phyloP scores from a whole-genome alignment of 2,113 vertebrate genomes.

The Cololabis saira region DNA sequence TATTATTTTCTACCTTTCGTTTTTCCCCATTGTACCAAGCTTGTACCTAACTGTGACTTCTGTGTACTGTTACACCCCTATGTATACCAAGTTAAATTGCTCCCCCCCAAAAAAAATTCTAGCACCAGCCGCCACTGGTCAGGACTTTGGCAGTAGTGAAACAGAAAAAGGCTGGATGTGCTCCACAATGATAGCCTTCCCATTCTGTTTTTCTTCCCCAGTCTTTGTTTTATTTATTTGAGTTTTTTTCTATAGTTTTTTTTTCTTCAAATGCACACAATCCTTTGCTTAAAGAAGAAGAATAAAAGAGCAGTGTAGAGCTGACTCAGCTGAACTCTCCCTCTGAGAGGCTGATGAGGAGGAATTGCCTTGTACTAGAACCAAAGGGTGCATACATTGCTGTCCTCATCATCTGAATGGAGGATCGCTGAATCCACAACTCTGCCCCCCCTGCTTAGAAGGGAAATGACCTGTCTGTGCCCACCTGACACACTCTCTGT shows the following conservation, averaged over 20 bases:
- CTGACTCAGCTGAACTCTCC: conserved; percentile 78
- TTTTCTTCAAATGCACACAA: conserved; percentile 21
- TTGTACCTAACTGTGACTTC: too few species aligned
- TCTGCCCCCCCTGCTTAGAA: conserved; percentile 65
- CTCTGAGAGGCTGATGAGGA: conserved; percentile 78
- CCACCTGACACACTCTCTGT: conserved; percentile 67
- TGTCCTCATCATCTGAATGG: conserved; percentile 74
- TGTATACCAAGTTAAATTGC: too few species aligned
- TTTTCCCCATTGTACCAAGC: too few species aligned
- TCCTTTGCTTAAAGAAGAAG: conserved; percentile 28
- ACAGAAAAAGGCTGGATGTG: conserved; percentile 3
- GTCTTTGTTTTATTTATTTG: conserved; percentile 40
- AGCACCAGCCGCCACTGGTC: conserved; percentile 37
- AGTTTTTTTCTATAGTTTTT: neutral
- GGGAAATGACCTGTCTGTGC: conserved; percentile 76
- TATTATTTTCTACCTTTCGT: too few species aligned
- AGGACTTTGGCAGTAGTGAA: conserved; percentile 24
- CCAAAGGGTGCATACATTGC: conserved; percentile 75
- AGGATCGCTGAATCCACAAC: conserved; percentile 70
- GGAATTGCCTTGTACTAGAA: conserved; percentile 72
- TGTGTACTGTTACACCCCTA: too few species aligned
- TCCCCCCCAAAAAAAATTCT: too few species aligned
- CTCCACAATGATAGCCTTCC: conserved; percentile 37
- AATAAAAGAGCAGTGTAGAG: conserved; percentile 57
- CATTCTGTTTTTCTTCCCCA: conserved; percentile 2